phyloP scores from a whole-genome alignment of 2,888 invertebrate genomes.

The Ashinkailepas kermadecensis region DNA sequence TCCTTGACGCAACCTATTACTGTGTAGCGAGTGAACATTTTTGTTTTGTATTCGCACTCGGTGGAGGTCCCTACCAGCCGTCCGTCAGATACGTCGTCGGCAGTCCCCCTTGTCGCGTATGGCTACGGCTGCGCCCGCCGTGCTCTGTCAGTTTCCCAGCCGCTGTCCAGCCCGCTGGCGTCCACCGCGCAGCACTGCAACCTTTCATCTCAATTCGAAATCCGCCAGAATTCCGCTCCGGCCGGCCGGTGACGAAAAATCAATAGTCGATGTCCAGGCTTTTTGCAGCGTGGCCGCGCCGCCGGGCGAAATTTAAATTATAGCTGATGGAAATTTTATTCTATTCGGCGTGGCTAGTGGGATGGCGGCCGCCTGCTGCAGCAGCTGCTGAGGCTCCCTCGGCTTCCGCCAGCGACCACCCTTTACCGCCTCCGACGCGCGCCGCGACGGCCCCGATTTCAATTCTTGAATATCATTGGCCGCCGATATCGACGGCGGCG shows the following conservation, averaged over 20 bases:
- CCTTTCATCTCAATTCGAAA: constrained; percentile 21
- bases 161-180: not conserved
- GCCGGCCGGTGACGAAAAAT: constrained; percentile 4
- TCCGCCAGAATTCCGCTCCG: not conserved
- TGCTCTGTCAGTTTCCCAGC: no score
- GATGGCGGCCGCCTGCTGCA: not conserved
- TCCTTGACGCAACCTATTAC: no score
- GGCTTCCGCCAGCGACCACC: not conserved
- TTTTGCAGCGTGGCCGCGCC: not conserved
- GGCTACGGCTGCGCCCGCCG: no score
- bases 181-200: not conserved
- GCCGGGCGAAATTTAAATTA: constrained; percentile 19
- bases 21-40: no score
- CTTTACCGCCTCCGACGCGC: not conserved
- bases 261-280: constrained; percentile 16
- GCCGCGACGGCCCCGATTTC: not conserved
- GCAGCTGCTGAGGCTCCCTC: no score
- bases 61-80: not conserved
- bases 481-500: not conserved
- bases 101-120: no score
- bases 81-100: not conserved
- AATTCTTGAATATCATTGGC: constrained; percentile 23
- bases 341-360: not conserved
- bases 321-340: constrained; percentile 21
- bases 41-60: no score